phyloP scores from a whole-genome alignment of 2,888 invertebrate species.

The Pimpla rufipes region DNA sequence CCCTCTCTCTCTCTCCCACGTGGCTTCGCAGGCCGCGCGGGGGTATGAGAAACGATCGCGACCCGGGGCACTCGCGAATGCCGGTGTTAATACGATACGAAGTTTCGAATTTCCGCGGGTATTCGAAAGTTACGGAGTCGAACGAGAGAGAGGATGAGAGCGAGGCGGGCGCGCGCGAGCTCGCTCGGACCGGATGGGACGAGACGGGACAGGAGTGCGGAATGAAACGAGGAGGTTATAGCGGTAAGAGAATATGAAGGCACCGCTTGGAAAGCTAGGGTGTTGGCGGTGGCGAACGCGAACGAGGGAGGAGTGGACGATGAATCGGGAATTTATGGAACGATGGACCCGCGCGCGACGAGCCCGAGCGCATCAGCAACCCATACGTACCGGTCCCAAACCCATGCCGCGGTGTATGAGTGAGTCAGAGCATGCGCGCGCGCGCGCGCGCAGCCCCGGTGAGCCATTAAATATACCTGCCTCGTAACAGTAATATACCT shows the following conservation, averaged over 20 bases:
- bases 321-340: conserved; percentile 81
- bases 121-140: conserved; percentile 73
- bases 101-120: conserved; percentile 76
- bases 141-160: conserved; percentile 50
- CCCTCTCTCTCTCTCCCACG: background rate
- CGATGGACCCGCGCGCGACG: conserved; percentile 71
- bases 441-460: conserved; percentile 66
- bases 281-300: conserved; percentile 47
- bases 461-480: conserved; percentile 79
- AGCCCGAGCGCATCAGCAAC: conserved; percentile 60
- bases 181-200: conserved; percentile 4
- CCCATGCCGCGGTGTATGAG: conserved; percentile 61
- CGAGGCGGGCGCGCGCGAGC: conserved; percentile 11
- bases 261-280: conserved; percentile 38
- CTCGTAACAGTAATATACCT: conserved; percentile 79
- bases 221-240: conserved; percentile 21
- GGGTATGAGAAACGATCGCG: conserved; percentile 73
- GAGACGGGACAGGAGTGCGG: background rate
- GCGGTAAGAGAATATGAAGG: conserved; percentile 42
- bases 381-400: conserved; percentile 44
- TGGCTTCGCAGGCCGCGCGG: background rate
- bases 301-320: conserved; percentile 67
- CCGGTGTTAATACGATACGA: conserved; percentile 75
- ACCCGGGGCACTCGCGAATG: conserved; percentile 71
- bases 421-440: conserved; percentile 54